phyloP scores from a whole-genome alignment of 2,888 invertebrate species.

The Autographa pulchrina region DNA sequence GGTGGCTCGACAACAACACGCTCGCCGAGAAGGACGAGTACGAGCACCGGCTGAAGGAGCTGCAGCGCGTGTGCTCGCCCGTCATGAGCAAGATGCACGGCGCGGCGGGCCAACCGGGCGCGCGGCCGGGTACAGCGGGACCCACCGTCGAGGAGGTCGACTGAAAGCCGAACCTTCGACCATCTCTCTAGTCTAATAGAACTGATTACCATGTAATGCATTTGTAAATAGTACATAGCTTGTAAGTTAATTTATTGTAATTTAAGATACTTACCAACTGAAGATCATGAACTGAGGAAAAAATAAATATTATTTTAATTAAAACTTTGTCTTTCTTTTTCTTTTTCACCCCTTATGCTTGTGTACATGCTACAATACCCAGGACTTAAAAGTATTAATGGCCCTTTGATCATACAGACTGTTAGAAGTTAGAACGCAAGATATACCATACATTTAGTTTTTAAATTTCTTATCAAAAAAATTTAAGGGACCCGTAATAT shows the following conservation, averaged over 20 bases:
- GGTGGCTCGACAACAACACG: slow-evolving; percentile 92
- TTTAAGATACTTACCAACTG: slow-evolving; percentile 17
- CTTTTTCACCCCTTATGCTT: too few species aligned
- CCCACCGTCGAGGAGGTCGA: slow-evolving; percentile 79
- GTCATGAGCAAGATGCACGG: slow-evolving; percentile 90
- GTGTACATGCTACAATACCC: too few species aligned
- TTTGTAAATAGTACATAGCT: slow-evolving; percentile 40
- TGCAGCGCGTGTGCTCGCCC: slow-evolving; percentile 89
- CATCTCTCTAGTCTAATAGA: slow-evolving; percentile 40
- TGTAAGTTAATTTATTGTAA: slow-evolving; percentile 49
- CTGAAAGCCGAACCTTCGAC: slow-evolving; percentile 39
- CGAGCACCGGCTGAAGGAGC: slow-evolving; percentile 89
- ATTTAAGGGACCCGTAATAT: too few species aligned
- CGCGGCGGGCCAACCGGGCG: slow-evolving; percentile 71
- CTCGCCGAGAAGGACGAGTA: slow-evolving; percentile 91
- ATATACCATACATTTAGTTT: too few species aligned
- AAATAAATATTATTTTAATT: slow-evolving; percentile 25
- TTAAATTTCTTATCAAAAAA: too few species aligned
- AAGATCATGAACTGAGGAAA: slow-evolving; percentile 35
- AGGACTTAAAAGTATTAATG: too few species aligned
- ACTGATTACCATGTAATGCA: slow-evolving; percentile 28
- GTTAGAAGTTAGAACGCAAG: too few species aligned
- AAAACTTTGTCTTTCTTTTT: neutral
- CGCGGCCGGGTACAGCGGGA: slow-evolving; percentile 58
- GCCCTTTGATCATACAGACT: too few species aligned